A percentile compares a stretch with the other conserved stretches of the same genome.
Evolutionary conservation across 1,140 invertebrate genomes (phyloP).

Genomic region (Drosophila subobscura): DNA sequence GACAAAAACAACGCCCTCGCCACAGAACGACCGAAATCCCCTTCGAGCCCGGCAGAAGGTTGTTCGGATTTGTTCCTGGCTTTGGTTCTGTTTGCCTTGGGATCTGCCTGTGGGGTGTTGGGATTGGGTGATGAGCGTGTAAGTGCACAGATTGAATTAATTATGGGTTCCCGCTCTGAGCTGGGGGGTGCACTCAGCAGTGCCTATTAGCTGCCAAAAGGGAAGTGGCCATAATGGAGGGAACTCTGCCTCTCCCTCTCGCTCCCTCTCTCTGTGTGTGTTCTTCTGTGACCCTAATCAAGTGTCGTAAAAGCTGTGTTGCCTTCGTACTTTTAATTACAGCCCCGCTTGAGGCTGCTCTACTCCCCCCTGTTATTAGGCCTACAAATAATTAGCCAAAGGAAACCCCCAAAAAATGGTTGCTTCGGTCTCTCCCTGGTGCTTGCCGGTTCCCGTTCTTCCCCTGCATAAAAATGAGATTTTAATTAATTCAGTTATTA

Average conservation of each 20-base stretch:
- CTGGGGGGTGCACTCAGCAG: background rate
- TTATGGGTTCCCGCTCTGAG: constrained; percentile 41
- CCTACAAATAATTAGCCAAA: constrained; percentile 68
- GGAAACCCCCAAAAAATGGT: constrained; percentile 22
- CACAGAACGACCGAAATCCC: background rate
- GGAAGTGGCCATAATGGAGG: background rate
- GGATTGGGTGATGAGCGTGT: constrained; percentile 76
- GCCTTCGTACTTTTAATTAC: constrained; percentile 68
- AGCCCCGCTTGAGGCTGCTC: constrained; percentile 15
- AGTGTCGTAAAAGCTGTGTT: constrained; percentile 73
- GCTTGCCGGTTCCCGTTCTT: background rate
- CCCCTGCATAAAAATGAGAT: constrained; percentile 64
- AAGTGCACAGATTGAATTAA: constrained; percentile 83
- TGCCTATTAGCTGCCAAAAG: background rate
- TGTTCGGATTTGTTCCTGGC: constrained; percentile 4
- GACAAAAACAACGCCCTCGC: constrained; percentile 63
- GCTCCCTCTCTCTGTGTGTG: too few relatives aligned
- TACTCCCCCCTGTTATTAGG: constrained; percentile 37
- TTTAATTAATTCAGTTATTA: constrained; percentile 82
- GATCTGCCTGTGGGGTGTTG: constrained; percentile 2
- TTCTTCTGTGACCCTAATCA: constrained; percentile 68
- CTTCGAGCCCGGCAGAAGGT: too few relatives aligned
- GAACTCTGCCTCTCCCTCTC: background rate
- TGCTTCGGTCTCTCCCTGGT: constrained; percentile 5
- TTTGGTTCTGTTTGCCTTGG: constrained; percentile 17